Evolutionary conservation across 2,113 vertebrate genomes (phyloP).

Genomic region (Myocastor coypus): DNA sequence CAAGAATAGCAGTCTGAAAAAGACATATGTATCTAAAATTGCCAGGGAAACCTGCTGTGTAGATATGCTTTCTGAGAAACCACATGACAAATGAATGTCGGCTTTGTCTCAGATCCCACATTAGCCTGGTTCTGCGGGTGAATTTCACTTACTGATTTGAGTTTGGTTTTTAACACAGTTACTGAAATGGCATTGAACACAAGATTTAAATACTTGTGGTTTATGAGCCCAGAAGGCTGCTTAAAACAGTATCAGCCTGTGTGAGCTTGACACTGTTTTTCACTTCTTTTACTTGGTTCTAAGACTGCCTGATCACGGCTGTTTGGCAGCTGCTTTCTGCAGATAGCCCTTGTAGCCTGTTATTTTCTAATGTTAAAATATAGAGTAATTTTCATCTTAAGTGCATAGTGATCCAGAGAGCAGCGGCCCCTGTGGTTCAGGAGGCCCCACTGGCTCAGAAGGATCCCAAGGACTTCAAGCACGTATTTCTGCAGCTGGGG

Average conservation of each 20-base stretch:
- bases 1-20: constrained; percentile 81
- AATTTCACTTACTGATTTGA: constrained; percentile 66
- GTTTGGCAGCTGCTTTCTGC: background rate
- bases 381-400: constrained; percentile 4
- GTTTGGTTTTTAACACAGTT: constrained; percentile 80
- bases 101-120: constrained; percentile 75
- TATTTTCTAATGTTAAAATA: constrained; percentile 24
- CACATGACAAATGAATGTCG: constrained; percentile 70
- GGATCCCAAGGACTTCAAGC: background rate
- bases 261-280: constrained; percentile 51
- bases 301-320: background rate
- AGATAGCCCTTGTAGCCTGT: background rate
- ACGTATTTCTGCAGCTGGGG: background rate
- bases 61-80: constrained; percentile 77
- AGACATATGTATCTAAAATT: constrained; percentile 47
- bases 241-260: constrained; percentile 55
- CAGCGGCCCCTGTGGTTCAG: background rate
- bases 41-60: constrained; percentile 63
- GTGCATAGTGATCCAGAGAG: background rate
- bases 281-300: constrained; percentile 74
- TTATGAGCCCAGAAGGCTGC: constrained; percentile 70
- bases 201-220: constrained; percentile 66
- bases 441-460: background rate
- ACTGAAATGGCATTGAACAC: constrained; percentile 53
- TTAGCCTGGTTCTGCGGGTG: constrained; percentile 35